Evolutionary conservation across 2,888 invertebrate genomes (phyloP).

Genomic region (Escarpia spicata): DNA sequence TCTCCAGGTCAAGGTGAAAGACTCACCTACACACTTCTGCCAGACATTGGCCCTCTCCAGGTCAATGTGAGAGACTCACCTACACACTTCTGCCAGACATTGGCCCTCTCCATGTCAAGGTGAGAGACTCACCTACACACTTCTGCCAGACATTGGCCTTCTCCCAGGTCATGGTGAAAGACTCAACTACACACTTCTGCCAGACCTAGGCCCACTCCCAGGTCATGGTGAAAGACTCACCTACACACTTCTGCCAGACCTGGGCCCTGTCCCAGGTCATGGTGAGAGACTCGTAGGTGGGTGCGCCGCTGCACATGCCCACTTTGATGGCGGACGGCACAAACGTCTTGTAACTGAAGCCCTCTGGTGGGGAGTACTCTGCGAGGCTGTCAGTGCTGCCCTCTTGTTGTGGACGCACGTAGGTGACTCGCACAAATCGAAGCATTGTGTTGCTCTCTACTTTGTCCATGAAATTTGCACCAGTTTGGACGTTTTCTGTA

Average conservation of each 20-base stretch:
- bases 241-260: conserved; percentile 44
- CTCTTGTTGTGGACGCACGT: conserved; percentile 39
- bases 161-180: too few species aligned
- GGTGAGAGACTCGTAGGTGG: conserved; percentile 41
- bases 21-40: too few species aligned
- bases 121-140: too few species aligned
- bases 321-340: conserved; percentile 45
- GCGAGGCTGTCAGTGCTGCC: conserved; percentile 26
- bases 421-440: conserved; percentile 45
- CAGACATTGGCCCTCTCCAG: too few species aligned
- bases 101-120: too few species aligned
- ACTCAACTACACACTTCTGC: too few species aligned
- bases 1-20: too few species aligned
- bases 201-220: too few species aligned
- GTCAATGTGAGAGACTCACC: too few species aligned
- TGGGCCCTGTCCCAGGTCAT: conserved; percentile 44
- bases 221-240: conserved; percentile 32
- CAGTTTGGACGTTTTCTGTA: conserved; percentile 44
- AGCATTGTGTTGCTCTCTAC: conserved; percentile 44
- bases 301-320: conserved; percentile 45
- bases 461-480: conserved; percentile 45
- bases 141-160: too few species aligned
- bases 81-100: too few species aligned
- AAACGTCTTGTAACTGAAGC: conserved; percentile 45
- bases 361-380: conserved; percentile 40